Evolutionary conservation across 2,113 vertebrate species (phyloP), one percentile per base, ranked within the genome.

Genomic region (Callopanchax toddi): DNA sequence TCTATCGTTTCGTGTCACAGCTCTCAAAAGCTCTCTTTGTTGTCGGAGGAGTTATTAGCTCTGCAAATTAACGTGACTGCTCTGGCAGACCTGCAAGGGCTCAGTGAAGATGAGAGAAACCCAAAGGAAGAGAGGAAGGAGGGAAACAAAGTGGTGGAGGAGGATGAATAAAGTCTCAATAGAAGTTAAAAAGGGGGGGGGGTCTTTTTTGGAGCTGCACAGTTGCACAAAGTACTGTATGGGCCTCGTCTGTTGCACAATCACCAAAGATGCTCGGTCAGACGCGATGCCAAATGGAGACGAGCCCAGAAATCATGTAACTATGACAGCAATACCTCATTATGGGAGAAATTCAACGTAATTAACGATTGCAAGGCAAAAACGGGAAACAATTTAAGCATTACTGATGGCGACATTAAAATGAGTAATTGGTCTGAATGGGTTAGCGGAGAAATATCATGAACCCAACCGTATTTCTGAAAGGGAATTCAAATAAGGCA

Each of bases 1-100:
- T 77, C 70, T 70, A 82, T 86, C 66, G 86, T 83, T 87, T 86
- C 75, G 70, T 78, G 82, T 85, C 79, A 84, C 84, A 88, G 77
- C 75, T 74, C 69, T 91, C 86, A 92, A 86, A 74, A 69, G 34
- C 43, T 36, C 37, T 57, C 87, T 89, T 87, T 89, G 85, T 89
- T 45, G 67, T 73, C 48, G 1, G 51, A 75, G 50, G 61, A 74
- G 69, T 86, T 87, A 78, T 82, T 62, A 87, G 53, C 61, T 68
- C 79, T 70, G 72, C 67, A 83, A 81, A 88, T 82, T 45, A 83
- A 83, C 62, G 80, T n/a, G 63, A 73, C 45, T 42, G 39, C 37
- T 67, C 73, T 45, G 49, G 67, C 67, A 56, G 76, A 67, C 36
- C 56, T 59, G 71, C 52, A 36, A 17, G 25, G 36, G 53, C 56